These are phyloP conservation scores for Dolichotis patagonum DNA, from an alignment of 2,113 vertebrate species.

Conservation along the genomic window DNA sequence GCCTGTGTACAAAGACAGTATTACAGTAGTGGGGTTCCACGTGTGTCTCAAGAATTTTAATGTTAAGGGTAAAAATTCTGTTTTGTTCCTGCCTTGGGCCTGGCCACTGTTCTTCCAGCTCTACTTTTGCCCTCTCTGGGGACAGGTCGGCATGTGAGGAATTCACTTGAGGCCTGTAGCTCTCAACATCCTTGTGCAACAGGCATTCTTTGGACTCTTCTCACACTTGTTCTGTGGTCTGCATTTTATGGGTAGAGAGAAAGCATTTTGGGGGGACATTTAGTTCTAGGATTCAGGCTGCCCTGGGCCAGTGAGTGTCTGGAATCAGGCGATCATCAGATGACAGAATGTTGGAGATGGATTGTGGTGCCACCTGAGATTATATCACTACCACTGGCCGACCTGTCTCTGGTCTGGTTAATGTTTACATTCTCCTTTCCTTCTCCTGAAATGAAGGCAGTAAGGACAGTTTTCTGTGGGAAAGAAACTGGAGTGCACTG, in stretches of 20 bases:
- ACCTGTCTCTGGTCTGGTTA: conserved; percentile 30
- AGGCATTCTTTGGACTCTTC: background rate
- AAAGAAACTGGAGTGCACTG: background rate
- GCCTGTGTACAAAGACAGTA: accelerated
- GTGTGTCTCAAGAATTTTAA: background rate
- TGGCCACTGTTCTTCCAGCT: background rate
- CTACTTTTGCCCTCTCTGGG: background rate
- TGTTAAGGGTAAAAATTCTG: background rate
- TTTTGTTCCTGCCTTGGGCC: background rate
- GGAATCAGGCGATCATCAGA: background rate
- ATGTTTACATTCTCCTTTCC: background rate
- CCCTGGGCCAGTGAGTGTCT: background rate
- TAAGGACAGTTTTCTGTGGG: background rate
- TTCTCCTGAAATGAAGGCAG: background rate
- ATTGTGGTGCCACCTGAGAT: conserved; percentile 39
- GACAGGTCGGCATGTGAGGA: background rate
- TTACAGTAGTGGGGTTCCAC: background rate
- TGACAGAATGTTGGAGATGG: conserved; percentile 20
- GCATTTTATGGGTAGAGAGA: conserved; percentile 6
- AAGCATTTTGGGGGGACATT: conserved; percentile 7
- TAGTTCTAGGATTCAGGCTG: conserved; percentile 8
- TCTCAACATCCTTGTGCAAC: background rate
- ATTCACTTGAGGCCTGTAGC: background rate
- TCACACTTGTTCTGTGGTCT: background rate
- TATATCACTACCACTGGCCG: background rate